phyloP scores from a whole-genome alignment of 2,797 vertebrate genomes.

The Poecilia gillii region DNA sequence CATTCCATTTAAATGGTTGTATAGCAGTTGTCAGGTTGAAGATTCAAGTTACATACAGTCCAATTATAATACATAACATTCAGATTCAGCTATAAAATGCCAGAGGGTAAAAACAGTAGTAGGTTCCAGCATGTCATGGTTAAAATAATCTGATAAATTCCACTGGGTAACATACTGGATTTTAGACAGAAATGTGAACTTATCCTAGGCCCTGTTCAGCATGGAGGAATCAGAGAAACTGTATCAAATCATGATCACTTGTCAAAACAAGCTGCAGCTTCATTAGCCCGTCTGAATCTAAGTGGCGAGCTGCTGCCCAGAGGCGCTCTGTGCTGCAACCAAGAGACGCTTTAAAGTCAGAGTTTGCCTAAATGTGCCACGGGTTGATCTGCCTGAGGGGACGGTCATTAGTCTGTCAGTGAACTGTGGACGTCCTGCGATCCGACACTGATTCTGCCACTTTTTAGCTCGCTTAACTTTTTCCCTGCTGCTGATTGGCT shows the following conservation, averaged over 20 bases:
- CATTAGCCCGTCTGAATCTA: constrained; percentile 13
- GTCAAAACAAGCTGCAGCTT: constrained; percentile 5
- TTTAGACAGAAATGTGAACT: not conserved
- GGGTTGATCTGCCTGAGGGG: constrained; percentile 7
- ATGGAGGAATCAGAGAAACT: not conserved
- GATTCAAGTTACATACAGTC: not conserved
- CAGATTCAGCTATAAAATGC: not conserved
- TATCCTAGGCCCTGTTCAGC: not conserved
- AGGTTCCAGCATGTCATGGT: not conserved
- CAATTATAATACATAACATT: not conserved
- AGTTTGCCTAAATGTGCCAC: constrained; percentile 5
- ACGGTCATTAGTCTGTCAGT: constrained; percentile 36
- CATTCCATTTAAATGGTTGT: not conserved
- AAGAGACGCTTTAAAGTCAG: constrained; percentile 11
- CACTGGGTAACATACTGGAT: not conserved
- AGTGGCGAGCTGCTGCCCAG: not conserved
- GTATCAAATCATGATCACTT: not conserved
- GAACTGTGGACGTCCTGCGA: constrained; percentile 27
- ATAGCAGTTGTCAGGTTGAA: not conserved
- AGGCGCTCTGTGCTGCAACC: constrained; percentile 6
- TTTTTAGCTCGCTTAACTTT: constrained; percentile 14
- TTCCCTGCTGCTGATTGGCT: not conserved
- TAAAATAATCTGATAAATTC: not conserved
- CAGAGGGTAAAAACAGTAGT: not conserved
- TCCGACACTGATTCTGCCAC: constrained; percentile 25